Evolutionary conservation across 2,888 invertebrate genomes (phyloP).

Genomic region (Lasioglossum oenotherae): DNA sequence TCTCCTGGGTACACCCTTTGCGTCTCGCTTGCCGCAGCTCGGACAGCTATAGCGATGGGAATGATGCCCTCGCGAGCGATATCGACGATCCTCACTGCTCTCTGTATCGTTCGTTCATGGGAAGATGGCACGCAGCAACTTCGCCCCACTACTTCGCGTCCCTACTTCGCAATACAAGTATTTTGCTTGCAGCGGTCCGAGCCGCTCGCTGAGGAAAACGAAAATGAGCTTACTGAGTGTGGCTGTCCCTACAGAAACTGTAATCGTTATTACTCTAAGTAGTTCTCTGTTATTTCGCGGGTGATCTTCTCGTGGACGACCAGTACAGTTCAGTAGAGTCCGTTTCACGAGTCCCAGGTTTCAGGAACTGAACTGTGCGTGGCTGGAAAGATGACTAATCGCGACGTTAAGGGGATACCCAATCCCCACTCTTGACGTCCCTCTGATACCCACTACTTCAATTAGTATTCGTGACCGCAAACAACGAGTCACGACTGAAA

Average conservation of each 20-base stretch:
- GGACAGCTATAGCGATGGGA: constrained; percentile 34
- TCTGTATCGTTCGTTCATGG: background rate
- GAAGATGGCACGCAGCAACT: background rate
- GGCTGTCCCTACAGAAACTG: background rate
- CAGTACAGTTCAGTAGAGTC: no score
- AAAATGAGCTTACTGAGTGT: background rate
- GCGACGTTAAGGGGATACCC: no score
- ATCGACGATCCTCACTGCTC: background rate
- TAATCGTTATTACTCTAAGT: no score
- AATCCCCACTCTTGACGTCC: no score
- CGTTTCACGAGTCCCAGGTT: no score
- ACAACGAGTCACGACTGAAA: no score
- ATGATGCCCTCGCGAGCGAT: constrained; percentile 35
- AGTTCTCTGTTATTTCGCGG: no score
- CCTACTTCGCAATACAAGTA: background rate
- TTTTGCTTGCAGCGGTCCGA: background rate
- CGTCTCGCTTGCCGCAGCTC: constrained; percentile 36
- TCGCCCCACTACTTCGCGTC: background rate
- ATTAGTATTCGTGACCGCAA: no score
- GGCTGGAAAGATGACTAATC: no score
- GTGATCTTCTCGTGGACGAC: no score
- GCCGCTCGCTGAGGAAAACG: background rate
- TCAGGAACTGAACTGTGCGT: no score
- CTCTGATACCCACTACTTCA: no score
- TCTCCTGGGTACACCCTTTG: constrained; percentile 40